phyloP scores from a whole-genome alignment of 2,113 vertebrate species.

The Heliornis fulica region DNA sequence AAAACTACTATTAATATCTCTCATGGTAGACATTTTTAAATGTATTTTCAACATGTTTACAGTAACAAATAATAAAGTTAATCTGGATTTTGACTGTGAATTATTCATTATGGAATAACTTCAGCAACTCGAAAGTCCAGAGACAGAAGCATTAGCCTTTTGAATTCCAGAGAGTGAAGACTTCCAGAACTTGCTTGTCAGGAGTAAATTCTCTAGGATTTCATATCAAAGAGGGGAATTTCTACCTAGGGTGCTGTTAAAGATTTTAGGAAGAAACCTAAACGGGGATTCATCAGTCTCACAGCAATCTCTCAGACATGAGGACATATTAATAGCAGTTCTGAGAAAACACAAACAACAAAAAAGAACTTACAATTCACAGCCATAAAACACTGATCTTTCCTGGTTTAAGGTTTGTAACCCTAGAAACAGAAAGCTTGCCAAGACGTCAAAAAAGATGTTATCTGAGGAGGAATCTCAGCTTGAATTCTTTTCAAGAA shows the following conservation, averaged over 20 bases:
- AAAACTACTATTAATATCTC: neutral
- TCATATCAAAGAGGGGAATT: constrained; percentile 43
- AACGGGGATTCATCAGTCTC: neutral
- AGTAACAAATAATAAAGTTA: neutral
- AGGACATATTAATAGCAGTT: neutral
- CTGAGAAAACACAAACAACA: neutral
- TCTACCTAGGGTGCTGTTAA: constrained; percentile 24
- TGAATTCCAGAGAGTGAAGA: constrained; percentile 37
- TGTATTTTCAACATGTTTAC: neutral
- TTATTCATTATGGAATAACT: neutral
- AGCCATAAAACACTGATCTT: constrained; percentile 7
- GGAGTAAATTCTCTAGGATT: constrained; percentile 49
- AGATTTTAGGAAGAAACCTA: neutral
- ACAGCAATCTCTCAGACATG: neutral
- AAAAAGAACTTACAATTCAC: neutral
- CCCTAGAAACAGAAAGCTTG: neutral
- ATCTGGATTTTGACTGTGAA: neutral
- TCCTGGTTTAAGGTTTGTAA: constrained; percentile 19
- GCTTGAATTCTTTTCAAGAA: constrained; percentile 35
- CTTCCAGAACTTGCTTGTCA: constrained; percentile 56
- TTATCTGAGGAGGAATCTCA: constrained; percentile 28
- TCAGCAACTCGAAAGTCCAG: neutral
- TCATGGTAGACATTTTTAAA: neutral
- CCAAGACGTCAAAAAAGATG: constrained; percentile 3
- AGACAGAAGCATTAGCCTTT: neutral